These are phyloP conservation scores for Dryobates pubescens DNA, from an alignment of 2,797 vertebrate genomes.

Conservation along the genomic window DNA sequence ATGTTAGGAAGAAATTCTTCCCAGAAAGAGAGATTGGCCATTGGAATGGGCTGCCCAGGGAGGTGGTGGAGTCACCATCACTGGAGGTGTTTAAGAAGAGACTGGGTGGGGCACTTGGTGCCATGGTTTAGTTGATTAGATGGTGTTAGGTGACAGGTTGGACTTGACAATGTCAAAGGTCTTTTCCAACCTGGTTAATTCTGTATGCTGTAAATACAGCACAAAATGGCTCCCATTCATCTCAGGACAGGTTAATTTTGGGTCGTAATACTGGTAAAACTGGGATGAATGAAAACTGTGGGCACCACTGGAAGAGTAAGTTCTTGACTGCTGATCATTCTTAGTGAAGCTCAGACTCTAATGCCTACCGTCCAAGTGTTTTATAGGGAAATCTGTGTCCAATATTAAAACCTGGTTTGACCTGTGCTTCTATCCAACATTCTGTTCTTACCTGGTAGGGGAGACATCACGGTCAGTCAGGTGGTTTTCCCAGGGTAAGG, in stretches of 20 bases:
- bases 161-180: no score
- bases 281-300: neutral
- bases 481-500: neutral
- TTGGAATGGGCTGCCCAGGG: no score
- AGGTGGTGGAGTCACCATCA: no score
- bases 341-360: neutral
- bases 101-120: no score
- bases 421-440: neutral
- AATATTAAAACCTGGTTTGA: neutral
- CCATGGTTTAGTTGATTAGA: no score
- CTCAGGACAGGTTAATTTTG: neutral
- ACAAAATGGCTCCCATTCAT: neutral
- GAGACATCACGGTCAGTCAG: neutral
- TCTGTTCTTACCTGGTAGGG: accelerated
- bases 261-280: neutral
- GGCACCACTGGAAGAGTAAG: neutral
- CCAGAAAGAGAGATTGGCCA: no score
- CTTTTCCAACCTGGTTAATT: no score
- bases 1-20: no score
- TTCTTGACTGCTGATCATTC: neutral
- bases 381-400: neutral
- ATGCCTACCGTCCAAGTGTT: neutral
- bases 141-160: no score
- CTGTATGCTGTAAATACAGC: no score
- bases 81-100: no score